Conservation (phyloP, 1,140 invertebrate species). For the Drosophila watanabei region DNA sequence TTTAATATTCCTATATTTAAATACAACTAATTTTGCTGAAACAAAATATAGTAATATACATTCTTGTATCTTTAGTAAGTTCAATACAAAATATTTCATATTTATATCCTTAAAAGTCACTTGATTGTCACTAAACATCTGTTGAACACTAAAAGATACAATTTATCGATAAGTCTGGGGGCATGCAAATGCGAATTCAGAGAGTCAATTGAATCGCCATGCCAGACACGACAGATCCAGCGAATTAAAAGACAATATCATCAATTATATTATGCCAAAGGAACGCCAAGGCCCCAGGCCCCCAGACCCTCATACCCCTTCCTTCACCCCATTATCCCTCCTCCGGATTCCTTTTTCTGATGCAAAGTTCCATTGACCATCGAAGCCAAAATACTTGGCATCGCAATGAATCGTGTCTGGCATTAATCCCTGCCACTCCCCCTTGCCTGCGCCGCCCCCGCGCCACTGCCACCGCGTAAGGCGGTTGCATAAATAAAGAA, state of each 20-base stretch:
- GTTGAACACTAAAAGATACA: constrained; percentile 41
- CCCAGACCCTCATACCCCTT: constrained; percentile 1
- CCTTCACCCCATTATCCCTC: not conserved
- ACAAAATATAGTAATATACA: too few species aligned
- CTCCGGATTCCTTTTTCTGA: constrained; percentile 48
- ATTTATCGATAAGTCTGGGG: constrained; percentile 34
- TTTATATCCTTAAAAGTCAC: not conserved
- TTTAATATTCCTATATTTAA: not conserved
- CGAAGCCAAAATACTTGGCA: constrained; percentile 59
- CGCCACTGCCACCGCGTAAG: constrained; percentile 35
- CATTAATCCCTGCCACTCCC: constrained; percentile 48
- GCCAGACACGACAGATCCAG: constrained; percentile 64
- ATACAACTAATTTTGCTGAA: not conserved
- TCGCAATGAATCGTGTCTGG: constrained; percentile 68
- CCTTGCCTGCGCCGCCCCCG: not conserved
- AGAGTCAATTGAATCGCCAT: constrained; percentile 54
- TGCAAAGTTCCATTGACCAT: constrained; percentile 59
- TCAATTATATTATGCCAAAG: constrained; percentile 84
- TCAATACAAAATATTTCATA: not conserved
- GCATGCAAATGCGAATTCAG: constrained; percentile 54
- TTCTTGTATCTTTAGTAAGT: too few species aligned
- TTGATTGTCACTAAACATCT: constrained; percentile 41
- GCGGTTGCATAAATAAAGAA: constrained; percentile 76
- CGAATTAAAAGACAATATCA: constrained; percentile 86
- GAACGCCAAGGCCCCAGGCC: constrained; percentile 29